Conservation (phyloP, 2,113 vertebrate species). For the Pygathrix nemaeus region DNA sequence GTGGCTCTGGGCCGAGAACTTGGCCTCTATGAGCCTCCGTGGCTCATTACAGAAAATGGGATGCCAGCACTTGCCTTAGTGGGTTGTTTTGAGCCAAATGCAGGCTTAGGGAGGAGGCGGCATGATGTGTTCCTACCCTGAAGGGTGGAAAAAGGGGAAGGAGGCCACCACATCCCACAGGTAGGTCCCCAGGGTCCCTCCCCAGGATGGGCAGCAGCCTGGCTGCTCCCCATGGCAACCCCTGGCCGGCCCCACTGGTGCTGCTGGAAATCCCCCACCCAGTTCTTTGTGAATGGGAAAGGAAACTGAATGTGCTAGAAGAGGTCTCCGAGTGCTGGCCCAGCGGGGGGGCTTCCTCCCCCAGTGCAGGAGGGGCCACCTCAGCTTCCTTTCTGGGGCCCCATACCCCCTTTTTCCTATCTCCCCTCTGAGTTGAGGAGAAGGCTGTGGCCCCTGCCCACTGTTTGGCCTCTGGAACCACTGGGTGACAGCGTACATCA, state of each 20-base stretch:
- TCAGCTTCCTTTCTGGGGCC: conserved; percentile 49
- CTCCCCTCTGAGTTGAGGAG: background rate
- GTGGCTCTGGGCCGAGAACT: background rate
- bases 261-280: conserved; percentile 67
- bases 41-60: background rate
- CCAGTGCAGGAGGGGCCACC: background rate
- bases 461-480: rapidly evolving
- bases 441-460: rapidly evolving
- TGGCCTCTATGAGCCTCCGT: background rate
- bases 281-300: conserved; percentile 45
- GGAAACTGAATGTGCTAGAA: background rate
- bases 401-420: background rate
- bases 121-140: rapidly evolving
- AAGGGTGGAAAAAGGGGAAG: background rate
- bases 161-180: background rate
- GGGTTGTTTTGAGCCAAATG: background rate
- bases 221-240: background rate
- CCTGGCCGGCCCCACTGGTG: background rate
- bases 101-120: background rate
- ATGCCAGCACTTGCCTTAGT: background rate
- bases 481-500: rapidly evolving
- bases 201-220: background rate
- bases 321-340: background rate
- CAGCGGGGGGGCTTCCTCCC: conserved; percentile 24
- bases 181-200: background rate